Evolutionary conservation across 2,113 vertebrate species (phyloP).

Genomic region (Numida meleagris): DNA sequence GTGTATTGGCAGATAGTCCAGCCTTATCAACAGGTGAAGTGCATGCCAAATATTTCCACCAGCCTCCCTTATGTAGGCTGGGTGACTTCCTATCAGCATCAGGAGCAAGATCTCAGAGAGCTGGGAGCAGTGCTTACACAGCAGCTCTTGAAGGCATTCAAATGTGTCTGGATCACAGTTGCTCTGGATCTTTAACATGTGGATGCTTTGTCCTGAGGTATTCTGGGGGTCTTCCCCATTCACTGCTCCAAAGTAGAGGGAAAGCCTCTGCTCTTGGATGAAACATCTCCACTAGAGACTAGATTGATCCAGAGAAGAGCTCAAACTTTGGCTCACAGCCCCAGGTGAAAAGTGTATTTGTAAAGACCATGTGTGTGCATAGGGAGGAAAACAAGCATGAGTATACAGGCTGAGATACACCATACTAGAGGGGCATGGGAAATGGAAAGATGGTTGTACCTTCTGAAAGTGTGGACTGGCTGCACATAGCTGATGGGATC

Average conservation of each 20-base stretch:
- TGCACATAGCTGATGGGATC: background rate
- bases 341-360: fast-evolving
- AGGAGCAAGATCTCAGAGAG: background rate
- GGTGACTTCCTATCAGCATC: constrained; percentile 53
- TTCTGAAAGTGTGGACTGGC: background rate
- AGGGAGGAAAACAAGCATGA: fast-evolving
- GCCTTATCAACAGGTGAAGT: constrained; percentile 55
- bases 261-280: background rate
- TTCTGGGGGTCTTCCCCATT: background rate
- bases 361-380: fast-evolving
- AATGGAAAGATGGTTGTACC: background rate
- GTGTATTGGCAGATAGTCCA: constrained; percentile 42
- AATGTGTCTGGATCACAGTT: background rate
- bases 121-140: background rate
- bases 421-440: background rate
- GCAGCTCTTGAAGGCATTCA: background rate
- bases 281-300: background rate
- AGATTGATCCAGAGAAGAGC: background rate
- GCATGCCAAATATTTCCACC: constrained; percentile 62
- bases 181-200: background rate
- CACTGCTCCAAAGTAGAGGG: background rate
- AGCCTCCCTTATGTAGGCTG: constrained; percentile 20
- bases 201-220: background rate
- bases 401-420: background rate
- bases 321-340: background rate